A percentile compares a stretch with the other conserved stretches of the same genome.
Conservation (phyloP, 2,797 vertebrate species). For the Fundulus diaphanus region DNA sequence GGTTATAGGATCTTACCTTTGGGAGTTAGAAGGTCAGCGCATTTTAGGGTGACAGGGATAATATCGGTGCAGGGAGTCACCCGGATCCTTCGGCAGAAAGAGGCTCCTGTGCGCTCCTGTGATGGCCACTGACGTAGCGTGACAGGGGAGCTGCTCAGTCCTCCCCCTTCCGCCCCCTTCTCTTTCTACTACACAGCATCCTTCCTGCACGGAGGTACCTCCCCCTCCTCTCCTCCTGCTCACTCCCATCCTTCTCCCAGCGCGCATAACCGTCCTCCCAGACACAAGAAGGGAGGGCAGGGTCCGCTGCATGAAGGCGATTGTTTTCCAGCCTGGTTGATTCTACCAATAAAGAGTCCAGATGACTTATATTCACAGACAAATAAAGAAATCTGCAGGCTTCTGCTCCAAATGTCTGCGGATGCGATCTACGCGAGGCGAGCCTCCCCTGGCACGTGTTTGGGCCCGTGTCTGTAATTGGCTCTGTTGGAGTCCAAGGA, state of each 20-base stretch:
- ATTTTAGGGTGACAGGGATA: conserved; percentile 34
- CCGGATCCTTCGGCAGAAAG: conserved; percentile 39
- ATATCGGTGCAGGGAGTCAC: conserved; percentile 58
- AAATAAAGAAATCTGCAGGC: neutral
- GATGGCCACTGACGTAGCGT: conserved; percentile 67
- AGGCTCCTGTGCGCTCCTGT: conserved; percentile 52
- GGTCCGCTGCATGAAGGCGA: neutral
- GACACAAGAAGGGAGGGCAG: neutral
- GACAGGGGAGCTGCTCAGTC: conserved; percentile 35
- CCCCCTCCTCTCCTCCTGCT: conserved; percentile 45
- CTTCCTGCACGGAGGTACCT: conserved; percentile 57
- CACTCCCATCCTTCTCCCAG: conserved; percentile 39
- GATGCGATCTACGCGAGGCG: conserved; percentile 57
- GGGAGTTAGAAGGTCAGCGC: conserved; percentile 6
- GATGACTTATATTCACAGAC: neutral
- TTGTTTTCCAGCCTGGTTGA: neutral
- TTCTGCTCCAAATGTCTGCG: conserved; percentile 14
- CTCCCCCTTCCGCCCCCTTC: conserved; percentile 25
- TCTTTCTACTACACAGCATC: conserved; percentile 67
- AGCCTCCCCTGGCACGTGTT: conserved; percentile 69
- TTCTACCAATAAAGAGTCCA: neutral
- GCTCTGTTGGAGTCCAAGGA: conserved; percentile 36
- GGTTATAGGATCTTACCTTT: conserved; percentile 49
- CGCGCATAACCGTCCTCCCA: conserved; percentile 56
- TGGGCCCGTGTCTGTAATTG: conserved; percentile 71